Evolutionary conservation across 1,140 invertebrate genomes (phyloP).

Genomic region (Anoplolepis gracilipes): DNA sequence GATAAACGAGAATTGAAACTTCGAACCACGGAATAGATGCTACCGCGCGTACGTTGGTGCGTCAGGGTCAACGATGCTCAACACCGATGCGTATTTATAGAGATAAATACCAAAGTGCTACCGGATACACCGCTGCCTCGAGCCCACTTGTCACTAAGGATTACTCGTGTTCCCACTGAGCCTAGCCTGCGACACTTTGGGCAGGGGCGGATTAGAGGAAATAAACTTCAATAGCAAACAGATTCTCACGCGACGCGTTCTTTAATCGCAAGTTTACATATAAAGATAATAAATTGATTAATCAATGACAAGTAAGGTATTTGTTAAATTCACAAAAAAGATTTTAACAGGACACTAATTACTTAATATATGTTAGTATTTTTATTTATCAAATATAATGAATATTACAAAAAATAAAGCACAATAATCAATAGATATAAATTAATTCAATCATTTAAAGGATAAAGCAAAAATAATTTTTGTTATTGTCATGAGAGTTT

Average conservation of each 20-base stretch:
- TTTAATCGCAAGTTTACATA: background rate
- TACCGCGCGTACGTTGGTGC: conserved; percentile 11
- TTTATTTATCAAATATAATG: background rate
- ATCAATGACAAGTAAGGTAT: background rate
- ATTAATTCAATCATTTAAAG: background rate
- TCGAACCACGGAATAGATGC: conserved; percentile 8
- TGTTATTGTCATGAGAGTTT: background rate
- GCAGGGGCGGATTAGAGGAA: conserved; percentile 48
- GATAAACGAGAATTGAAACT: conserved; percentile 29
- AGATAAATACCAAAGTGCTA: conserved; percentile 65
- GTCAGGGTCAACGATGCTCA: conserved; percentile 62
- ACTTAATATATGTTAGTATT: background rate
- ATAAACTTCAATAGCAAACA: conserved; percentile 19
- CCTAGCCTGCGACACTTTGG: conserved; percentile 43
- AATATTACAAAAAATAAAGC: background rate
- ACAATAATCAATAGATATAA: no score
- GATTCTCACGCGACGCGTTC: conserved; percentile 1
- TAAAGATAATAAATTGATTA: background rate
- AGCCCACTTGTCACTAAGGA: conserved; percentile 56
- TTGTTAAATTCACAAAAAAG: background rate
- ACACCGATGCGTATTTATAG: conserved; percentile 52
- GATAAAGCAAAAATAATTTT: background rate
- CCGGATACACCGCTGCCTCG: conserved; percentile 62
- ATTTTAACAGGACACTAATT: background rate
- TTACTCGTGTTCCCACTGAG: conserved; percentile 44